Percentiles rank a stretch among this genome's conserved stretches.
Conservation (phyloP, 2,888 invertebrate species). For the Phaonia tiefii region DNA sequence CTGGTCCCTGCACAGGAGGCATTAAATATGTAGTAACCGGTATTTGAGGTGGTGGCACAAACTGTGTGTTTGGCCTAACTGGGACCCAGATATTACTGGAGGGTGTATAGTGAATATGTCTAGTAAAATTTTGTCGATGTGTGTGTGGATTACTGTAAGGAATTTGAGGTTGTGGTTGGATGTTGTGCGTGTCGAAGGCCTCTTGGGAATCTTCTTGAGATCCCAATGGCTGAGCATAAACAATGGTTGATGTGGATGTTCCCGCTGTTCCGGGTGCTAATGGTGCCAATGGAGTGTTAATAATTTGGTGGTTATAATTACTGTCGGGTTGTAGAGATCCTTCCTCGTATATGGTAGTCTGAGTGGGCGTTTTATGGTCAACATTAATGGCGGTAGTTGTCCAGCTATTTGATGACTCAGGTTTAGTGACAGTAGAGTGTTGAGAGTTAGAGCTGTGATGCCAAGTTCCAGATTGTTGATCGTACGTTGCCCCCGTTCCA, state of each 20-base stretch:
- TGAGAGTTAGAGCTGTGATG: neutral
- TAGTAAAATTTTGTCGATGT: constrained; percentile 70
- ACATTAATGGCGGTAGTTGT: constrained; percentile 70
- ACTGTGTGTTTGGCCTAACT: constrained; percentile 16
- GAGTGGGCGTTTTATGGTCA: constrained; percentile 69
- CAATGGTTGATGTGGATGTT: constrained; percentile 65
- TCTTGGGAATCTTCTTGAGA: constrained; percentile 72
- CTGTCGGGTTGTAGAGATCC: constrained; percentile 76
- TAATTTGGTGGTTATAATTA: constrained; percentile 73
- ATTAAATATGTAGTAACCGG: constrained; percentile 32
- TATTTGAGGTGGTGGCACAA: constrained; percentile 26
- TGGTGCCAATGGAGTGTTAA: constrained; percentile 74
- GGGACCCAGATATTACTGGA: constrained; percentile 47
- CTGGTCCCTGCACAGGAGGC: constrained; percentile 11
- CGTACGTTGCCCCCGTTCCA: constrained; percentile 28
- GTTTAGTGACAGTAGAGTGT: constrained; percentile 12
- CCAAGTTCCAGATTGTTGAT: constrained; percentile 7
- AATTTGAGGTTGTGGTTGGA: constrained; percentile 42
- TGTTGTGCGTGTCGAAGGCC: constrained; percentile 65
- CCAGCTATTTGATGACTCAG: constrained; percentile 66
- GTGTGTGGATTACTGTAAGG: constrained; percentile 33
- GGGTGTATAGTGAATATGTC: constrained; percentile 63
- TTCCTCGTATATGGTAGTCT: constrained; percentile 73
- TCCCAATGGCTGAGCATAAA: constrained; percentile 76
- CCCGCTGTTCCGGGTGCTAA: constrained; percentile 64